Evolutionary conservation across 2,888 invertebrate genomes (phyloP).

Genomic region (Brachypalpus laphriformis): DNA sequence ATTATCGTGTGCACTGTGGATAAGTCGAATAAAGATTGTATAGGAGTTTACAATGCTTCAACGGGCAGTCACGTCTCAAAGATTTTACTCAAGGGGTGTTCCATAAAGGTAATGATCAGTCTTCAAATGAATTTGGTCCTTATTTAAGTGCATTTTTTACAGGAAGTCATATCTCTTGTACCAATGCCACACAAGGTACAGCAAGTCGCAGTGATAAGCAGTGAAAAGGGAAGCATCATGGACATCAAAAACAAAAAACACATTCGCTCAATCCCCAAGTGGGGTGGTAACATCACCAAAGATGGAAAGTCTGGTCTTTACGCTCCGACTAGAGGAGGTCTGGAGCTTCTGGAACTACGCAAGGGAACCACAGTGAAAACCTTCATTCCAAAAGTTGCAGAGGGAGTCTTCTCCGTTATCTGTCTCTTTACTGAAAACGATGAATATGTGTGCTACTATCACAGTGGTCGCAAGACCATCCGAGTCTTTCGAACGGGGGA

Average conservation of each 20-base stretch:
- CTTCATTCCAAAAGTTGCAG: slow-evolving; percentile 96
- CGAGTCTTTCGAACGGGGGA: slow-evolving; percentile 96
- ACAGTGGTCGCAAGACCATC: slow-evolving; percentile 96
- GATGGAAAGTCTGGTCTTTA: slow-evolving; percentile 96
- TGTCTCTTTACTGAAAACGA: slow-evolving; percentile 97
- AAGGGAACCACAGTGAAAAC: slow-evolving; percentile 94
- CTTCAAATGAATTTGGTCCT: neutral
- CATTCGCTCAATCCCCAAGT: slow-evolving; percentile 93
- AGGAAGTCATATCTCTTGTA: slow-evolving; percentile 89
- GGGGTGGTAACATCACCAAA: slow-evolving; percentile 94
- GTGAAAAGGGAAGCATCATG: slow-evolving; percentile 94
- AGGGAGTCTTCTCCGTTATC: slow-evolving; percentile 98
- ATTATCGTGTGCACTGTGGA: slow-evolving; percentile 92
- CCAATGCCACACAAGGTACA: slow-evolving; percentile 93
- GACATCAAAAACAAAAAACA: slow-evolving; percentile 95
- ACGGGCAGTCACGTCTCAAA: slow-evolving; percentile 87
- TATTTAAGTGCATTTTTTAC: neutral
- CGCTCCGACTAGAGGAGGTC: slow-evolving; percentile 95
- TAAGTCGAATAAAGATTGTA: slow-evolving; percentile 90
- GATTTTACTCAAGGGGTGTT: slow-evolving; percentile 83
- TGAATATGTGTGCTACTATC: slow-evolving; percentile 98
- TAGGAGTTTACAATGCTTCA: slow-evolving; percentile 92
- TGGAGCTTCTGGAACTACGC: slow-evolving; percentile 95
- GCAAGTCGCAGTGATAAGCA: slow-evolving; percentile 94
- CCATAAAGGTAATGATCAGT: slow-evolving; percentile 84